Base-by-base conservation (phyloP, 1,140 invertebrate genomes). In the Sinella curviseta region DNA sequence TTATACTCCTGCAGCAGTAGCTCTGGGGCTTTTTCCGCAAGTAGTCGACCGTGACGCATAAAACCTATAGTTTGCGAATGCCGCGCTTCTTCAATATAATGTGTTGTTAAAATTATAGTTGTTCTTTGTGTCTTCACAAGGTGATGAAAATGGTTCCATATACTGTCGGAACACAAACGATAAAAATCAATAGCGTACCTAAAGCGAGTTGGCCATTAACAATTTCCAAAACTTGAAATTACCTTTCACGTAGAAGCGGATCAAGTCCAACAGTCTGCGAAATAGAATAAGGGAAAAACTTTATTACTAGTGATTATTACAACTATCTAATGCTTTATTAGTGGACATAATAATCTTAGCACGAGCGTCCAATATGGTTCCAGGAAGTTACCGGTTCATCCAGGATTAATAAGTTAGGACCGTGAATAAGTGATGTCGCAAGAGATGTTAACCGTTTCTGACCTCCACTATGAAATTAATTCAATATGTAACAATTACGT, bases 401-500 rank as follows among this genome's bases (percentile, higher is more conserved):
- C 60, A 98, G 87, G 84, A 98, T 97, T 26, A 98, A 87, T 0
- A 97, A 88, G 87, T 97, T 94, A 0, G 96, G 95, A 80, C 96
- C 93, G 55, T 97, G 94, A 28, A 98, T 87, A 20, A 97, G 88
- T 0, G 95, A 94, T 0, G 94, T 92, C 0, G 95, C 94, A 74
- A 98, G 90, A 4, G 95, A 97, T 16, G 96, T 93, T 80, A 95
- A 88, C 77, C 96, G 88, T 85, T 96, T 93, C 86, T 97, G 95
- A 17, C 96, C 96, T 55, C 96, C 96, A 83, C 90, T 90, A 79
- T 60, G 24, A 60, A n/a, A 14, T 60, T 14, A 60, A 3, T 14
- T 14, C 4, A 60, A n/a, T n/a, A n/a, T n/a, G n/a, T n/a, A n/a
- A n/a, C n/a, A n/a, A n/a, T n/a, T n/a, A n/a, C n/a, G n/a, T n/a